Conservation (phyloP, 53 echinoderm and acorn worm genomes). For the Temnopleurus reevesii region DNA sequence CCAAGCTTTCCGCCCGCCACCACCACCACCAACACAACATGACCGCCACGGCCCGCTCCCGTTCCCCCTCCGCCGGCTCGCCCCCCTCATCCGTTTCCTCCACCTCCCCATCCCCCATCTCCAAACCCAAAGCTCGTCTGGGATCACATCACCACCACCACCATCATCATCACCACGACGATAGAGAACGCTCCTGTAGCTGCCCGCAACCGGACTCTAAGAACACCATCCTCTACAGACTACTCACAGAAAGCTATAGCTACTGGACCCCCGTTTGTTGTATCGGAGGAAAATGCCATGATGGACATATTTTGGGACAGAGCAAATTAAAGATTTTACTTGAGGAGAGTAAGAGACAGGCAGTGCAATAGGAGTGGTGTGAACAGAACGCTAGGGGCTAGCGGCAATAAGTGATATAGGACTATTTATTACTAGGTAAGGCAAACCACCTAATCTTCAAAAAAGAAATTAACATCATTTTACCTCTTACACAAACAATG, state of each 20-base stretch:
- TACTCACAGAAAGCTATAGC: slow-evolving; percentile 77
- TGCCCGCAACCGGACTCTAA: slow-evolving; percentile 93
- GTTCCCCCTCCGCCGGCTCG: neutral
- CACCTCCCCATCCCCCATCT: slow-evolving; percentile 1
- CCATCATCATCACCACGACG: slow-evolving; percentile 29
- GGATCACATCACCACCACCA: slow-evolving; percentile 42
- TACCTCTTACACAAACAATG: too few relatives aligned
- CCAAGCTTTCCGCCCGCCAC: slow-evolving; percentile 67
- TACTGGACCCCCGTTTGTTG: slow-evolving; percentile 73
- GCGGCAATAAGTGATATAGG: slow-evolving; percentile 47
- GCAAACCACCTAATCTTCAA: too few relatives aligned
- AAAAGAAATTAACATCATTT: too few relatives aligned
- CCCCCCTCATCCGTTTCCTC: slow-evolving; percentile 18
- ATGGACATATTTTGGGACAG: slow-evolving; percentile 61
- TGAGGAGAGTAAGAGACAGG: slow-evolving; percentile 89
- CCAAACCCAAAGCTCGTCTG: slow-evolving; percentile 21
- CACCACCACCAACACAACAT: slow-evolving; percentile 42
- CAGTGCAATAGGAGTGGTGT: slow-evolving; percentile 67
- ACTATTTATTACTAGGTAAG: slow-evolving; percentile 63
- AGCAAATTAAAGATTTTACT: slow-evolving; percentile 89
- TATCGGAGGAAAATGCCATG: slow-evolving; percentile 62
- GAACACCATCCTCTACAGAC: slow-evolving; percentile 89
- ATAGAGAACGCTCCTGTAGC: slow-evolving; percentile 60
- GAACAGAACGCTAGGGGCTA: neutral
- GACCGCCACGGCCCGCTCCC: neutral